phyloP scores from a whole-genome alignment of 2,888 invertebrate genomes.

The Gortyna flavago region DNA sequence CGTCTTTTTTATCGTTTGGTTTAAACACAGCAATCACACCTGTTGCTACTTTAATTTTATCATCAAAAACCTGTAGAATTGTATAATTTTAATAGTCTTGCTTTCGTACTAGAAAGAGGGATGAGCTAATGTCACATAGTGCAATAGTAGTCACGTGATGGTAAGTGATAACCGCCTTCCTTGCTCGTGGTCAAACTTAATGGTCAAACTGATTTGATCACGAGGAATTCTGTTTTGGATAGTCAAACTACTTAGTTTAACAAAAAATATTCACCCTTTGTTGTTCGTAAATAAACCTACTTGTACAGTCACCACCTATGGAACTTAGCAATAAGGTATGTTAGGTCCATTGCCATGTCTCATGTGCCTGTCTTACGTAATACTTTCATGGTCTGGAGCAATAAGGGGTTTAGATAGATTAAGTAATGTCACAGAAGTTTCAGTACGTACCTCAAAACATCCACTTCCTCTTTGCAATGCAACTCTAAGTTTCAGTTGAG shows the following conservation, averaged over 20 bases:
- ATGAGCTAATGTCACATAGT: background rate
- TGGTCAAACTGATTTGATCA: too few species aligned
- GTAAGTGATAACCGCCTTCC: background rate
- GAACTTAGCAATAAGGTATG: background rate
- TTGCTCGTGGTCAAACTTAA: too few species aligned
- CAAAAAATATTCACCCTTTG: too few species aligned
- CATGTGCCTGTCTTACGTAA: background rate
- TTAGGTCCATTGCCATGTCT: background rate
- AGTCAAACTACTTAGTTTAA: too few species aligned
- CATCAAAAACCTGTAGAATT: constrained; percentile 69
- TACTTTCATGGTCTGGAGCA: background rate
- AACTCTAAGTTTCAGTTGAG: constrained; percentile 87
- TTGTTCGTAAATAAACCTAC: too few species aligned
- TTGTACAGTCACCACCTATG: too few species aligned
- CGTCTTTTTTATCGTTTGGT: background rate
- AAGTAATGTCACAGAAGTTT: background rate
- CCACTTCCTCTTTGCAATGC: constrained; percentile 91
- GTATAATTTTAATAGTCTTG: background rate
- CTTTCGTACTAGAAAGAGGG: background rate
- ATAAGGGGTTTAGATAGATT: background rate
- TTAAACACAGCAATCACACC: constrained; percentile 63
- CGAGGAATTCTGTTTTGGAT: too few species aligned
- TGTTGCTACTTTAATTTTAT: constrained; percentile 68
- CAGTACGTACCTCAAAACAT: constrained; percentile 87
- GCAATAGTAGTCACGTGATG: background rate